Evolutionary conservation across 2,797 vertebrate species (phyloP).

Genomic region (Miichthys miiuy): DNA sequence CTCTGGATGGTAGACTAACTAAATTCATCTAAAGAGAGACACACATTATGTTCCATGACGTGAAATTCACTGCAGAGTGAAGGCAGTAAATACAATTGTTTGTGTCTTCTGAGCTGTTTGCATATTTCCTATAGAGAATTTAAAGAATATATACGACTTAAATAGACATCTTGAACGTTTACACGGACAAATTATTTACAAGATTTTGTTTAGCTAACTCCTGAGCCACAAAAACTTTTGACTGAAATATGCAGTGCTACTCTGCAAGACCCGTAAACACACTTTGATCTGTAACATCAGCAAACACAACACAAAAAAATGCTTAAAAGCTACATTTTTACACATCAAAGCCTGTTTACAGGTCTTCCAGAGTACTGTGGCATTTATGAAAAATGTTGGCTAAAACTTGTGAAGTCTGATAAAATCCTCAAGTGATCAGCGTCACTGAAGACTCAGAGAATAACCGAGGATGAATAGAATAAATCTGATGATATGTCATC

Average conservation of each 20-base stretch:
- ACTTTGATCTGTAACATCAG: background rate
- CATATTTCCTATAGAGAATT: background rate
- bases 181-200: background rate
- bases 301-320: background rate
- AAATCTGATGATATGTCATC: too few relatives aligned
- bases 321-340: too few relatives aligned
- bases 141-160: background rate
- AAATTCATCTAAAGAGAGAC: slow-evolving; percentile 7
- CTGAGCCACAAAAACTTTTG: background rate
- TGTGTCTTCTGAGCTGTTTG: background rate
- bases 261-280: background rate
- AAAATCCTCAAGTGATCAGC: too few relatives aligned
- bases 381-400: too few relatives aligned
- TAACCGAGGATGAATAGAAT: too few relatives aligned
- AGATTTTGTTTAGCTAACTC: background rate
- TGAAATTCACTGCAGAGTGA: background rate
- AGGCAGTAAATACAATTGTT: background rate
- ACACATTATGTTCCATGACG: background rate
- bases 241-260: background rate
- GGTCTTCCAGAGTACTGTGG: too few relatives aligned
- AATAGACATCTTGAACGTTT: background rate
- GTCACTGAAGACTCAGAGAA: too few relatives aligned
- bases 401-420: too few relatives aligned
- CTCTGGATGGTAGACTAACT: slow-evolving; percentile 5
- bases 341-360: too few relatives aligned